Percentiles rank a stretch among this genome's conserved stretches.
Conservation (phyloP, 2,888 invertebrate species). For the Catonia carolina region DNA sequence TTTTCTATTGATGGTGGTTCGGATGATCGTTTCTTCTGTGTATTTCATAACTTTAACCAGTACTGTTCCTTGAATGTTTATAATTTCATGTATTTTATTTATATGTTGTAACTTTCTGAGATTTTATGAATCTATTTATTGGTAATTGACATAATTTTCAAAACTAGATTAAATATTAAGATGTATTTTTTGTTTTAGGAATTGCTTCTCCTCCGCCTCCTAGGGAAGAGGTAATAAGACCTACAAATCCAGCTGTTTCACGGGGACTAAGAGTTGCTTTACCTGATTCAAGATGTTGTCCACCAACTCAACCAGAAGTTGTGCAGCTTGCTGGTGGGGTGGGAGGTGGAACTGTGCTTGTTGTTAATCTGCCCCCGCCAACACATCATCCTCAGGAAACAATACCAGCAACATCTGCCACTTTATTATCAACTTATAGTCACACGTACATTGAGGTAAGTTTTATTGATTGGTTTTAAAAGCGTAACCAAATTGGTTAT, state of each 20-base stretch:
- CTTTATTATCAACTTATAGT: constrained; percentile 49
- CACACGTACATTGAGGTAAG: constrained; percentile 45
- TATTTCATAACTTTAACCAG: no score
- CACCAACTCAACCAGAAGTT: constrained; percentile 18
- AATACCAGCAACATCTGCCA: constrained; percentile 42
- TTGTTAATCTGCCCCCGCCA: constrained; percentile 56
- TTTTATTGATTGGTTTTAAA: neutral
- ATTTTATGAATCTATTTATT: no score
- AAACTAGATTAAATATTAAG: no score
- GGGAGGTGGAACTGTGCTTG: constrained; percentile 65
- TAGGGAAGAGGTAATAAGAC: constrained; percentile 28
- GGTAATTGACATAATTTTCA: no score
- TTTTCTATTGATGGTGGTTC: no score
- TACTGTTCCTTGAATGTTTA: no score
- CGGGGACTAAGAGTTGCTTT: constrained; percentile 16
- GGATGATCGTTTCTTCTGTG: no score
- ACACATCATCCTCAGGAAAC: constrained; percentile 30
- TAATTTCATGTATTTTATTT: no score
- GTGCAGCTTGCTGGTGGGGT: constrained; percentile 26
- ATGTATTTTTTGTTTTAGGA: neutral
- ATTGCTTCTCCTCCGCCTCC: constrained; percentile 32
- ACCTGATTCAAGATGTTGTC: constrained; percentile 16
- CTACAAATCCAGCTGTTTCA: constrained; percentile 34
- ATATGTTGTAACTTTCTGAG: no score
- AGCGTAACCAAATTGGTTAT: no score